Evolutionary conservation across 2,888 invertebrate genomes (phyloP), one percentile per base, ranked within the genome.

Genomic region (Epistrophe eligans): DNA sequence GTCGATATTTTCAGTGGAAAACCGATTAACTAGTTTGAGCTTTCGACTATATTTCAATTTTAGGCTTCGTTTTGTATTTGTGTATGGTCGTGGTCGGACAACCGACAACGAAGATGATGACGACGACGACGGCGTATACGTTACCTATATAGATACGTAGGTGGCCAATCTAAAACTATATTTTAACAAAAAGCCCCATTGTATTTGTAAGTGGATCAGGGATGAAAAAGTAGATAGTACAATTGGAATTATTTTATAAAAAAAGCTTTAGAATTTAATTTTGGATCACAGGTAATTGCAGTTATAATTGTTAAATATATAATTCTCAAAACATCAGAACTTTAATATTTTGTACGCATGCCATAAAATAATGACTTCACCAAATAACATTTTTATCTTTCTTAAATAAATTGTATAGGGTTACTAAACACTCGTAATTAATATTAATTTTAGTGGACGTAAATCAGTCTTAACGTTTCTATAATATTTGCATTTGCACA

Each of bases 1-100:
- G 82, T 83, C 82, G 79, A 87, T 87, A 79, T 71, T 82, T 71
- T 87, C 71, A 48, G 82, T 79, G 87, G 40, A 83, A 76, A 87
- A 87, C 82, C 87, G 82, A 82, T 87, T 87, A 79, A 79, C 64
- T 71, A 76, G 52, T 67, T 35, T 67, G 70, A 87, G 87, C 87
- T 87, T 85, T 85, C 45, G 72, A 70, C 50, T 76, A 40, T 71
- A 52, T 81, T 79, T 82, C 58, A 74, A 76, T 79, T 82, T 74
- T 28, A n/a, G 67, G 72, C 76, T 77, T 70, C 66, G 66, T 71
- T 72, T 64, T 79, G 71, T 79, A 64, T 66, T 66, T 50, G 67
- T 79, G 74, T 82, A 62, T 67, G 28, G 73, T 64, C 11, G 72
- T 67, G 28, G 73, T 64, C 11, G 72, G 35, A 58, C 58, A 58